Evolutionary conservation across 2,797 vertebrate genomes (phyloP), one percentile per base, ranked within the genome.

Genomic region (Gallirallus australis): DNA sequence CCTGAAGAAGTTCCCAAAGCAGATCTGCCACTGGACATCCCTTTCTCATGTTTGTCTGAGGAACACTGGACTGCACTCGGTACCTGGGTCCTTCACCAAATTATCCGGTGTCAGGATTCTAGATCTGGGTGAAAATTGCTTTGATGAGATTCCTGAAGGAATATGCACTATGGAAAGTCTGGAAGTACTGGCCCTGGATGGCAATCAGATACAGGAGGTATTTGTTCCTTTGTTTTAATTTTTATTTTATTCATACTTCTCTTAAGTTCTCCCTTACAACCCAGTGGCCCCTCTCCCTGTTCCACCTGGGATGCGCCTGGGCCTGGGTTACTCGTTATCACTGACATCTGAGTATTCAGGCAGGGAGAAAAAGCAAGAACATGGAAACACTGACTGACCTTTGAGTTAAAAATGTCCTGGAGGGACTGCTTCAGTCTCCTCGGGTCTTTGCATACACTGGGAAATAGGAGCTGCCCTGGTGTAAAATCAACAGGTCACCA

Each of bases 141-240:
- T 97, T 27, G 89, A 81, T 18, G 42, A 54, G 19, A 94, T 96
- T 56, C 97, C 97, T 2, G 4, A 27, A 15, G 77, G 84, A 90
- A 82, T 97, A 59, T 92, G 92, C n/a, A 18, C 54, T 4, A 78
- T 97, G 69, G 93, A 54, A 91, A 94, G 96, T 19, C 71, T 98
- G 77, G 95, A 98, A 54, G 42, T 96, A 28, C 82, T 97, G 68
- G 90, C 91, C 4, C 69, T 98, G 84, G 97, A 97, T 60, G 97
- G 98, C 61, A 98, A 97, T 72, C 91, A 90, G 65, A 89, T 98
- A 71, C n/a, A 42, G 53, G 75, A 97, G 97, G 97, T 98, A 98
- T 80, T 33, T 72, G 27, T 30, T 61, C 50, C 31, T 71, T 60
- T 72, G 14, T 31, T 64, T 66, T 30, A 23, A 8, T 48, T 64